Base-by-base conservation (phyloP, 2,888 invertebrate genomes). In the Timema podura region DNA sequence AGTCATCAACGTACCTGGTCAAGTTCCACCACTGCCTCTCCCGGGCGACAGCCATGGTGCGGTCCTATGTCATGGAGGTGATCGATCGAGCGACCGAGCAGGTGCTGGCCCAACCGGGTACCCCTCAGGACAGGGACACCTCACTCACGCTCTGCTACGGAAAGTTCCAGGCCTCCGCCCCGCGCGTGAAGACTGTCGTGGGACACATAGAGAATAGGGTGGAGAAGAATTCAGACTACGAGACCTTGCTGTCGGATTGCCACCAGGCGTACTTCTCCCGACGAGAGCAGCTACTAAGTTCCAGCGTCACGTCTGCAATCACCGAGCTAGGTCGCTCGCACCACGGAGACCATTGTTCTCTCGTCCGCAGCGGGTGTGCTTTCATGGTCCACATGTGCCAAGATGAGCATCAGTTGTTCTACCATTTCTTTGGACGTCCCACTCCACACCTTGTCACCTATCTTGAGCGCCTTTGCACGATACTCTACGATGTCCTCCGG, bases 381-480 rank as follows among this genome's bases (percentile, higher is more conserved):
- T 91, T 98, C 79, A 85, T 97, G 49, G 89, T 98, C 49, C 95
- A 97, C 80, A 91, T 98, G 0, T 96, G 96, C 75, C 90, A 96
- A 76, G 98, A 99, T 81, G 98, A 99, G 80, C 90, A 94, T 77
- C 90, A 93, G 74, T 85, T 99, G 5, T 98, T 92, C 80, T 87
- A 89, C 74, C 95, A 97, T 79, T 97, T 98, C 82, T 98, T 98
- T 79, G 85, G 87, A 0, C 84, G 87, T 57, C 82, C 86, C 0
- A 90, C 91, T 7, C 81, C 83, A 3, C 87, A 89, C 65, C 79
- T 95, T 6, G 86, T 87, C 86, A 85, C 88, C 6, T 96, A 95
- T 81, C 83, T 96, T 67, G 94, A 92, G 76, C 88, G 90, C 0
- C 82, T 98, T 0, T 97, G 97, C 79, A 91, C 89, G 67, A 89